Evolutionary conservation across 2,888 invertebrate genomes (phyloP), one percentile per base, ranked within the genome.

Genomic region (Hydroisotoma schaefferi): DNA sequence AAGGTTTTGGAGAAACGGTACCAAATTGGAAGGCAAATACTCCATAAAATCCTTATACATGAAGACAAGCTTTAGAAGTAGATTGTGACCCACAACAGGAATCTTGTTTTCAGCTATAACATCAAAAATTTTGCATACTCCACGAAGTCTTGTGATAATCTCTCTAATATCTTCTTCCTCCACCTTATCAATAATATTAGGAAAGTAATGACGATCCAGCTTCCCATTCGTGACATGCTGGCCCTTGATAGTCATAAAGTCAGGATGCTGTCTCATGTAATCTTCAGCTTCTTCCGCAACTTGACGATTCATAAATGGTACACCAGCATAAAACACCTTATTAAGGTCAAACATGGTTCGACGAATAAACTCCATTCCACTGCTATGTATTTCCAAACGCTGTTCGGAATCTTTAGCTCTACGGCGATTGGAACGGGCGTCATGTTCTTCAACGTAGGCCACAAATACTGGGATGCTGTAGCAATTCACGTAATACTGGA

Each of bases 11-110:
- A 48, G 26, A 46, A 37, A 63, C 18, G 51, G 25, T 1, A 44
- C 18, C 23, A 29, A 57, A 4, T 43, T 38, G 18, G 57, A 37
- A 1, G 66, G 66, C 25, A 66, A 60, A 55, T 46, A 58, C 18
- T 57, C 57, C 3, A 66, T 46, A 46, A 66, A 61, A 48, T 63
- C 63, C 20, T 66, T 66, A 44, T 56, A 61, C 8, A 66, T 26
- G 23, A 62, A 40, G 8, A 61, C 53, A 6, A 63, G 26, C 27
- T 63, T 66, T 5, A 66, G 18, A 2, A 63, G 33, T n/a, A 66
- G 28, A 28, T 66, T 56, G 44, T 66, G 66, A n/a, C 66, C 66
- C 38, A 66, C 22, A 18, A 66, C 33, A 10, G 66, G 63, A 38
- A 49, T 26, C 20, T 53, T 55, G 23, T 22, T 23, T 22, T 49